Conservation (phyloP, 2,797 vertebrate genomes). For the Ptychobarbus kaznakovi region DNA sequence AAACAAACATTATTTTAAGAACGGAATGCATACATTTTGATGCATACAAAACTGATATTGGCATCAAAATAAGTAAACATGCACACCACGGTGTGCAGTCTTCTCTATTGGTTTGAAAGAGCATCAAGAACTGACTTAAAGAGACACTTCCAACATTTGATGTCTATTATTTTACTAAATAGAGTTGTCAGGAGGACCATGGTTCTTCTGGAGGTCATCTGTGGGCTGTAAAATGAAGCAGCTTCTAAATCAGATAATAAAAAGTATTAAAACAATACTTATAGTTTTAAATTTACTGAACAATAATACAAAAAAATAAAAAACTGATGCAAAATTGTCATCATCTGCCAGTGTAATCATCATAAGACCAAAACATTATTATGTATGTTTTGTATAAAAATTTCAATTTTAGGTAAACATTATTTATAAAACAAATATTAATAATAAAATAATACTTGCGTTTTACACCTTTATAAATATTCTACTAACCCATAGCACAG, state of each 20-base stretch:
- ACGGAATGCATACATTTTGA: background rate
- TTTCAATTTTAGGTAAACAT: no score
- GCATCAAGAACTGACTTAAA: background rate
- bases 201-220: background rate
- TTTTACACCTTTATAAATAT: background rate
- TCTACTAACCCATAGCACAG: background rate
- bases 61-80: background rate
- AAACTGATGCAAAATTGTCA: background rate
- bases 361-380: background rate
- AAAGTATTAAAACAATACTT: background rate
- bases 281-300: background rate
- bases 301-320: background rate
- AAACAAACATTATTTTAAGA: background rate
- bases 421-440: no score
- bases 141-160: background rate
- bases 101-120: background rate
- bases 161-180: background rate
- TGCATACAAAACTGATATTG: no score
- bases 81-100: background rate
- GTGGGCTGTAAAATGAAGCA: background rate
- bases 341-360: background rate
- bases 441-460: background rate
- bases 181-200: background rate
- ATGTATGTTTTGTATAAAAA: background rate
- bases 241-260: background rate